Base-by-base conservation (phyloP, 2,888 invertebrate genomes). In the Ecdyonurus torrentis region DNA sequence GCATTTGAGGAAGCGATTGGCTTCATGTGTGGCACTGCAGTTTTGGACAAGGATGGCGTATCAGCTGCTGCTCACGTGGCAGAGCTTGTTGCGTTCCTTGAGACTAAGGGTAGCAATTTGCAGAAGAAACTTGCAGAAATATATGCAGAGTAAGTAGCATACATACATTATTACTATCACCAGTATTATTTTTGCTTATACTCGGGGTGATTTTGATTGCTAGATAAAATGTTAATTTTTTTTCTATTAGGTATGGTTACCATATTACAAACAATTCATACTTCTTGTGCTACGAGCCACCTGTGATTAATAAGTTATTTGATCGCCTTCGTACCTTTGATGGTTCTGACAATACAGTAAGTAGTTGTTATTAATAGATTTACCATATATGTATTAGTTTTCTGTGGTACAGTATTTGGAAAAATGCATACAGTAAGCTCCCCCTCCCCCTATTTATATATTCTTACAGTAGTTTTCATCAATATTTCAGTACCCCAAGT, bases 1-100 rank as follows among this genome's bases (percentile, higher is more conserved):
- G 95, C 96, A 0, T 99, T 90, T 75, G 99, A 99, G 73, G 99
- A 99, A 76, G 97, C 98, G 0, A 97, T 99, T 71, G 99, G 97
- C 0, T 98, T 91, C 73, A 97, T 99, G 97, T 90, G 91, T 72
- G 87, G 89, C n/a, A 80, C 83, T 2, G 77, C 78, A 2, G 93
- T 97, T 2, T 78, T 95, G 2, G 99, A 99, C 73, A 99, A 99
- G 73, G 99, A 99, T 76, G 99, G 99, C 0, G 82, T 99, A 1
- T 88, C 88, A 50, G 96, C 97, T 0, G 92, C 91, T 0, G 86
- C 86, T 19, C 82, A 86, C 61, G 76, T 87, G 63, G 86, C 89
- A 3, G 89, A 92, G 70, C 77, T 93, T 78, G 82, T 84, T 2
- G 80, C 83, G 0, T 85, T 85, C 72, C 77, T 98, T 2, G 79